Conservation (phyloP, 2,797 vertebrate genomes). For the Alcedo atthis region DNA sequence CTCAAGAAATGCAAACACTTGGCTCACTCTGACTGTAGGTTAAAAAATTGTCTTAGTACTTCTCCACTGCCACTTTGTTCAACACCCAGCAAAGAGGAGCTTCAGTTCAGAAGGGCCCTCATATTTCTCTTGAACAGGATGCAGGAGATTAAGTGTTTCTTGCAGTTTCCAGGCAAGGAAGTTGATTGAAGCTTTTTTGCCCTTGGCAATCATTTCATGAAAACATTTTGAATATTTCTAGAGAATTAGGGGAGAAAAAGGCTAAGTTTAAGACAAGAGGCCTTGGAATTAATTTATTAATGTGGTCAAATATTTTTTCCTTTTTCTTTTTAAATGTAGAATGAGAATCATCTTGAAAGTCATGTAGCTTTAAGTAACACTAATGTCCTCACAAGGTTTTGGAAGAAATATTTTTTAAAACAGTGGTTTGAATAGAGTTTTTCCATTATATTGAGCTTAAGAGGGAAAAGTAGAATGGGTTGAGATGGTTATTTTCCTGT, state of each 20-base stretch:
- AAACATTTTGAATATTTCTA: constrained; percentile 38
- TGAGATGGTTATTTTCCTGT: accelerated
- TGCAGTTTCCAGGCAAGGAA: not conserved
- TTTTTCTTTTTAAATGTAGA: not conserved
- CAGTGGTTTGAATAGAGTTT: not conserved
- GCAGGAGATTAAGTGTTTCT: not conserved
- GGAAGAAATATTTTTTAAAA: not conserved
- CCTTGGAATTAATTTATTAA: not conserved
- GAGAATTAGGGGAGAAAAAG: not conserved
- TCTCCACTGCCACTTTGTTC: not conserved
- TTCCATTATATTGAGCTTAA: not conserved
- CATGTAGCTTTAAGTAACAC: not conserved
- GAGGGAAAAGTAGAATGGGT: not conserved
- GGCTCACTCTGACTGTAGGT: not conserved
- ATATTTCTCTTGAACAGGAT: constrained; percentile 16
- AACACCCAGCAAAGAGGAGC: not conserved
- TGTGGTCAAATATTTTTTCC: not conserved
- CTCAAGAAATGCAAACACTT: not conserved
- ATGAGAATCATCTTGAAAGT: not conserved
- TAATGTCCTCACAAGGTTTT: not conserved
- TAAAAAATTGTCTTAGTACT: not conserved
- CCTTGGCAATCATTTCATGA: not conserved
- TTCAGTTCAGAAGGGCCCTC: not conserved
- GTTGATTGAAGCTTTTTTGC: constrained; percentile 33
- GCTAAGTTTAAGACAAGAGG: not conserved